A percentile compares a stretch with the other conserved stretches of the same genome.
phyloP scores from a whole-genome alignment of 2,888 invertebrate genomes.

The Stomorhina lunata region DNA sequence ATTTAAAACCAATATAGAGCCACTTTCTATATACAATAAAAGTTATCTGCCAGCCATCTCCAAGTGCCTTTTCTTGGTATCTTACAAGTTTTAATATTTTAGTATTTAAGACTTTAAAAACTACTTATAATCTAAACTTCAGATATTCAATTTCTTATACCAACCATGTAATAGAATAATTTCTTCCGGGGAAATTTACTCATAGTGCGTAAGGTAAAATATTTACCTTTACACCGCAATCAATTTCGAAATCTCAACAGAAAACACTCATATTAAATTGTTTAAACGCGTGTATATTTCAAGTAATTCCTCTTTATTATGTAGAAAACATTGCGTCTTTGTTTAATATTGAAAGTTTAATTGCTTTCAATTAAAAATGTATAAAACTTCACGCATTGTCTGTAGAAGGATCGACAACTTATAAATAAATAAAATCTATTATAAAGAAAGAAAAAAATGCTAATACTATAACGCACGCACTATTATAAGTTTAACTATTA shows the following conservation, averaged over 20 bases:
- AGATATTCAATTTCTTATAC: slow-evolving; percentile 43
- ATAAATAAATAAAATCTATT: slow-evolving; percentile 18
- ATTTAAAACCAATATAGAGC: too few relatives aligned
- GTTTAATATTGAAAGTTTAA: slow-evolving; percentile 73
- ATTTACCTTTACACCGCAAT: slow-evolving; percentile 53
- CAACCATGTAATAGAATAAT: not conserved
- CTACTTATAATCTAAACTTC: slow-evolving; percentile 50
- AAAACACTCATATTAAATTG: not conserved
- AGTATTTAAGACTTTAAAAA: not conserved
- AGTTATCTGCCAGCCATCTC: too few relatives aligned
- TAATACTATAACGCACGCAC: slow-evolving; percentile 47
- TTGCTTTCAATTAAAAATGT: slow-evolving; percentile 77
- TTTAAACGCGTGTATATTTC: slow-evolving; percentile 13
- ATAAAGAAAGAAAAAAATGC: not conserved
- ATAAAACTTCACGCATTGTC: slow-evolving; percentile 66
- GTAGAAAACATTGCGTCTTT: not conserved
- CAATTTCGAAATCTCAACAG: slow-evolving; percentile 12
- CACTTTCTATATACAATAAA: too few relatives aligned
- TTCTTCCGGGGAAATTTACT: not conserved
- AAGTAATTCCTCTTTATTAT: not conserved
- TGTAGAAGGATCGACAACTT: slow-evolving; percentile 40
- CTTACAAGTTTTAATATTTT: not conserved
- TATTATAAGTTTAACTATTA: slow-evolving; percentile 35
- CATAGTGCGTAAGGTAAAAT: slow-evolving; percentile 51
- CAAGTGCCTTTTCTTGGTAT: too few relatives aligned